Evolutionary conservation across 2,797 vertebrate species (phyloP).

Genomic region (Syngnathus rostellatus): DNA sequence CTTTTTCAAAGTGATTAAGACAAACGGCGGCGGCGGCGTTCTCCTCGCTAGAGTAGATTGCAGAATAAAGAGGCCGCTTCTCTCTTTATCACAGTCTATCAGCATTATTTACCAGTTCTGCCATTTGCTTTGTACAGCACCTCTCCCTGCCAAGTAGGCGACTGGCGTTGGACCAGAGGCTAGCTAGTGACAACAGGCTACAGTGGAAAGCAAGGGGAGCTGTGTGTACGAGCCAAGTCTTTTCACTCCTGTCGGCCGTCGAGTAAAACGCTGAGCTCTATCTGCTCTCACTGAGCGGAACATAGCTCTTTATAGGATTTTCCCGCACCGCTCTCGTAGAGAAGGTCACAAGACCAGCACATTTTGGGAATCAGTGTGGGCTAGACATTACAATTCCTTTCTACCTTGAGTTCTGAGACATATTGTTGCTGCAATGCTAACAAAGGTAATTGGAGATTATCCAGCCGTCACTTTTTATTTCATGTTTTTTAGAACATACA

Average conservation of each 20-base stretch:
- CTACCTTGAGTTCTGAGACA: constrained; percentile 8
- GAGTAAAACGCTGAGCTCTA: constrained; percentile 57
- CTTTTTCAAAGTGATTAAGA: constrained; percentile 35
- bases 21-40: constrained; percentile 42
- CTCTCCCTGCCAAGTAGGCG: constrained; percentile 74
- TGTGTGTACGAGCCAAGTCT: constrained; percentile 67
- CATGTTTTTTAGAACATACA: too few species aligned
- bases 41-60: constrained; percentile 56
- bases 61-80: constrained; percentile 65
- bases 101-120: constrained; percentile 72
- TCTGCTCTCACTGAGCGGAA: constrained; percentile 47
- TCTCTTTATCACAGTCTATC: constrained; percentile 70
- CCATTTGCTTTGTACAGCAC: constrained; percentile 73
- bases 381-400: constrained; percentile 1
- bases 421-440: constrained; percentile 18
- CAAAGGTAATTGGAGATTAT: constrained; percentile 3
- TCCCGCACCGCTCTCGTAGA: constrained; percentile 27
- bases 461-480: neutral
- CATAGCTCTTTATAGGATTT: constrained; percentile 32
- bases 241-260: constrained; percentile 57
- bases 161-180: constrained; percentile 71
- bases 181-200: constrained; percentile 74
- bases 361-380: constrained; percentile 29
- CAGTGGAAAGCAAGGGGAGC: constrained; percentile 69
- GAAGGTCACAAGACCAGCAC: constrained; percentile 34